phyloP scores from a whole-genome alignment of 2,113 vertebrate species.

The Ciconia maguari region DNA sequence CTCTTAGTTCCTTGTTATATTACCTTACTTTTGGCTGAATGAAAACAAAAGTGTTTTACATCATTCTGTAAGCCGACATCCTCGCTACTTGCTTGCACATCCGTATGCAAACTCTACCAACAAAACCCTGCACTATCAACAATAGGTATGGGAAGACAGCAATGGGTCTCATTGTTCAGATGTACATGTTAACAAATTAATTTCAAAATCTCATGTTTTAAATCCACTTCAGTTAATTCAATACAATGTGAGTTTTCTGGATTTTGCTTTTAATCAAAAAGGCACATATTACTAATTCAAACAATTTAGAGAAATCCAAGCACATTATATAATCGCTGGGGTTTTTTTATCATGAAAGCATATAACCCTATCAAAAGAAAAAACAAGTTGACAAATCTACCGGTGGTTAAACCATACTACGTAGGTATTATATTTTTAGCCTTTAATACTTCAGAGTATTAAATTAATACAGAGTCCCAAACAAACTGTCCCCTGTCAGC shows the following conservation, averaged over 20 bases:
- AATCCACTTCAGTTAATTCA: not conserved
- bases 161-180: not conserved
- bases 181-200: not conserved
- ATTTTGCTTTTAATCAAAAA: slow-evolving; percentile 18
- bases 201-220: not conserved
- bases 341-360: not conserved
- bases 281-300: not conserved
- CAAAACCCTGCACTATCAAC: not conserved
- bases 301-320: not conserved
- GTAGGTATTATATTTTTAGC: not conserved
- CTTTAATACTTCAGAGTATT: not conserved
- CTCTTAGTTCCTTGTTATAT: not conserved
- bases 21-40: not conserved
- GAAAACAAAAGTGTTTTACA: not conserved
- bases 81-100: not conserved
- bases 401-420: not conserved
- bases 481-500: not conserved
- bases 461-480: not conserved
- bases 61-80: not conserved
- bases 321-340: not conserved
- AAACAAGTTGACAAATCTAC: not conserved
- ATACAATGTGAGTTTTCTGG: not conserved
- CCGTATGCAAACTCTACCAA: not conserved
- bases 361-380: not conserved
- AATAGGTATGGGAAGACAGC: fast-evolving